Evolutionary conservation across 2,888 invertebrate genomes (phyloP), one percentile per base, ranked within the genome.

Genomic region (Morpho deidamia): DNA sequence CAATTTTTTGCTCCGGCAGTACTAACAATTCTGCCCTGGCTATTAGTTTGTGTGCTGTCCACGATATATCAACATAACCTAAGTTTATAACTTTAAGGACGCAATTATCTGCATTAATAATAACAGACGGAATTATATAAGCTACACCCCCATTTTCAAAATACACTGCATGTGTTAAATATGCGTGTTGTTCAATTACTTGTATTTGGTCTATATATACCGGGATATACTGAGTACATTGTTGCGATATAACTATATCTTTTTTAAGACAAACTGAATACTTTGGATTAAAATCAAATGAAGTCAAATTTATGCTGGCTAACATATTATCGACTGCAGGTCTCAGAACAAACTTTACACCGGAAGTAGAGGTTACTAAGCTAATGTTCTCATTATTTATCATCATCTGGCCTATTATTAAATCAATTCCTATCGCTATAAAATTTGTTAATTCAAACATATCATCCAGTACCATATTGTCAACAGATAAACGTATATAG

Each of bases 371-470:
- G 10, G n/a, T 53, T 9, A 50, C 51, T 55, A 46, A 44, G 35
- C 53, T 53, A 10, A 44, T 14, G 35, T 11, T 33, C 12, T 32
- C n/a, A 10, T 11, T 38, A 34, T 49, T 44, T 34, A 53, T 53
- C 49, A 53, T 49, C 33, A 48, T 33, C 14, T 48, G 48, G 7
- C 53, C 49, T 44, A 53, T 49, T 12, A 53, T 12, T 35, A 53
- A 23, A 39, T 53, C 53, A 10, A 53, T 48, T 33, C 44, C 48
- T 2, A n/a, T 7, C 2, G 48, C 10, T 39, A 44, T 38, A 34
- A 11, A 38, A 43, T 53, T 8, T 7, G 44, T 34, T 23, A 43
- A 7, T 43, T 44, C 60, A 9, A 63, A 12, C 8, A 41, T 11
- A 11, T 11, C 40, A 7, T 35, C 35, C 35, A 35, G 8, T 35